Evolutionary conservation across 2,888 invertebrate genomes (phyloP), one percentile per base, ranked within the genome.

Genomic region (Tricholauxania praeusta): DNA sequence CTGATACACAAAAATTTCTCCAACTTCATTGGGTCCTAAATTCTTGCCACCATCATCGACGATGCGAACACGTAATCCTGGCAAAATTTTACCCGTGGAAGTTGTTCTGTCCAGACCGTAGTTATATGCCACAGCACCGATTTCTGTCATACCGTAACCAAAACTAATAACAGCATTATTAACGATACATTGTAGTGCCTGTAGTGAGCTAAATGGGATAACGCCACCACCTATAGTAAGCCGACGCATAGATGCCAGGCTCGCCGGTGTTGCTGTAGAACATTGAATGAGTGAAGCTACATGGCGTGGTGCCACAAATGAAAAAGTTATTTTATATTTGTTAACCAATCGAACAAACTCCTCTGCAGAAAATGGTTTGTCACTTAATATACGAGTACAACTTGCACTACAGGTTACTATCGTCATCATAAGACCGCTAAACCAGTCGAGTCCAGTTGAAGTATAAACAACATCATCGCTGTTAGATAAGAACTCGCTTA

Each of bases 111-210:
- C 57, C 3, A 77, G 68, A 3, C 77, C 78, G 12, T 75, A 28
- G 32, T 77, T 78, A 3, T 77, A 60, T 0, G 78, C 62, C 2
- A 72, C 14, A 12, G 3, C 1, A 14, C 81, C 80, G 8, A 79
- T 74, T 72, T 85, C 85, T 1, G 82, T 83, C 76, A 81, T 75
- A 15, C 83, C 84, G 55, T 85, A 85, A 0, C 75, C 75, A 6
- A 79, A 78, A 32, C 73, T 73, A 1, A 84, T 64, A 64, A 75
- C 74, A 10, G 80, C 81, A 6, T 75, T 70, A 28, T 76, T 77
- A 32, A 80, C 78, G 15, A 81, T 71, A 12, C 77, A 74, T 55
- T 81, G 78, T 3, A 28, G 28, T 28, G 28, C 28, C 28, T 28
- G 28, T 4, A 28, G 4, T 28, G 28, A 28, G 28, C 28, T 60